Base-by-base conservation (phyloP, 2,888 invertebrate genomes). In the Cerceris rybyensis region DNA sequence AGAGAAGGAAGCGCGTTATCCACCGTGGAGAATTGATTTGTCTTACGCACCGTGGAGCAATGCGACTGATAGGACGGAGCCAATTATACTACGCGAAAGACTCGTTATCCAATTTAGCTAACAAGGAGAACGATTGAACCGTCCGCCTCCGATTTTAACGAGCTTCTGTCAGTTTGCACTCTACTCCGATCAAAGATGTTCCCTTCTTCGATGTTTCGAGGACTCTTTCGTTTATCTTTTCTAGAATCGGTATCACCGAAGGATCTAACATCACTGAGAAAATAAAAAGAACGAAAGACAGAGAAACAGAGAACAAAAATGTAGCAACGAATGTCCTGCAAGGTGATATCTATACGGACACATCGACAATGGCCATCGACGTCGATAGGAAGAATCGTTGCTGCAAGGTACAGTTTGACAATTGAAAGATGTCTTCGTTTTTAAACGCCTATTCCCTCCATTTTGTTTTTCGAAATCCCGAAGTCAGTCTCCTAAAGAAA, bases 71-170 rank as follows among this genome's bases (percentile, higher is more conserved):
- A 70, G 72, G 63, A 73, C 76, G 64, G 42, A 75, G 59, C 79
- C 84, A 78, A 82, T 82, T 78, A 78, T 72, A 78, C 81, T 50
- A 72, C 78, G 72, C 71, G 71, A 78, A 83, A 77, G 71, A 70
- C 78, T 83, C 67, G 75, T 78, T 84, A 70, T 84, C 73, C 81
- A 84, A 83, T 84, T 81, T 70, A 65, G 52, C 61, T 79, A 73
- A 79, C 69, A 78, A 79, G 71, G 46, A 71, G 52, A 42, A 78
- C 73, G 72, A 78, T 69, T 65, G 39, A 58, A 73, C 68, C 65
- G 68, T 65, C 78, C 72, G 68, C 63, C 78, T 50, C 63, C 78
- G 71, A 76, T 67, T 76, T 63, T 78, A 78, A 78, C 71, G 55
- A 76, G 77, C 67, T 55, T 71, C 63, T 59, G 70, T 13, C 69